These are phyloP conservation scores for Tipula helvola DNA, from an alignment of 2,888 invertebrate genomes.

Conservation along the genomic window DNA sequence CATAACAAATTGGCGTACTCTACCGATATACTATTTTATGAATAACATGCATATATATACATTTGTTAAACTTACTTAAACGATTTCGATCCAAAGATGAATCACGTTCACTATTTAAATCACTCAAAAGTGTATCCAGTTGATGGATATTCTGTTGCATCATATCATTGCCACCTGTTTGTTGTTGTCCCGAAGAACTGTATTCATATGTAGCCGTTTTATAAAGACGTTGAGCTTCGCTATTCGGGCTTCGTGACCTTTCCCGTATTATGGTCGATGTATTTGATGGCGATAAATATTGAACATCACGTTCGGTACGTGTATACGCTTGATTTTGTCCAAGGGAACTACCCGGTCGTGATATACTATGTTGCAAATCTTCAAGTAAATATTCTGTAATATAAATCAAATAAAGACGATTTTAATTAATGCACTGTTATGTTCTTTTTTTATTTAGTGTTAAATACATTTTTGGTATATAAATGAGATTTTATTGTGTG, in stretches of 20 bases:
- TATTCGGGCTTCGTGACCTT: constrained; percentile 19
- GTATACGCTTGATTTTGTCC: constrained; percentile 10
- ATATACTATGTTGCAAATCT: constrained; percentile 19
- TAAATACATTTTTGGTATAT: neutral
- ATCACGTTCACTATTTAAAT: constrained; percentile 44
- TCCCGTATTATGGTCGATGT: constrained; percentile 18
- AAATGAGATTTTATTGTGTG: neutral
- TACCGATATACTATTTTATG: too few relatives aligned
- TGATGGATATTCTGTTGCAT: constrained; percentile 54
- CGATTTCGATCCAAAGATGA: neutral
- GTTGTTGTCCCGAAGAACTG: constrained; percentile 24
- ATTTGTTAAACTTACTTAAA: neutral
- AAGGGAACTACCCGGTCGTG: constrained; percentile 15
- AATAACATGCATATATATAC: neutral
- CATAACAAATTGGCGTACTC: too few relatives aligned
- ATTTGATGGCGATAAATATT: constrained; percentile 19
- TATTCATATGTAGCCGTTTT: constrained; percentile 34
- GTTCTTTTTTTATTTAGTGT: neutral
- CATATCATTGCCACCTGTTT: constrained; percentile 12
- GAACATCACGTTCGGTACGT: constrained; percentile 17
- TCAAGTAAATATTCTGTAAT: constrained; percentile 19
- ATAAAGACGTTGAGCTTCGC: constrained; percentile 28
- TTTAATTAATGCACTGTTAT: neutral
- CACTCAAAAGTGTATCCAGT: constrained; percentile 60
- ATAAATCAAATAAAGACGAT: neutral